These are phyloP conservation scores for Atlantisia rogersi DNA, from an alignment of 2,113 vertebrate species.

Conservation along the genomic window DNA sequence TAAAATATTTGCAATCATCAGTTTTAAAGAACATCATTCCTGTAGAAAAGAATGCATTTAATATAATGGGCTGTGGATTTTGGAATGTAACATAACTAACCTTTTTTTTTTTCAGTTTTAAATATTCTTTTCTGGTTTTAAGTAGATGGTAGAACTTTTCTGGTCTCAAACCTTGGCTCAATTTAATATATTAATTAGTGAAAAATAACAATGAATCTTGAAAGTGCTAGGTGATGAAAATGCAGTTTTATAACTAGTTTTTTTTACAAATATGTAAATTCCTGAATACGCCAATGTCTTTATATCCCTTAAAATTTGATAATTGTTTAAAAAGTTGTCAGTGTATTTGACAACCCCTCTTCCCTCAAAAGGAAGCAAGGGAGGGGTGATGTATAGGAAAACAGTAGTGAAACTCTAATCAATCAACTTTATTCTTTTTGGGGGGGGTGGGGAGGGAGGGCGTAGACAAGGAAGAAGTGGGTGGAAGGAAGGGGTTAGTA, in stretches of 20 bases:
- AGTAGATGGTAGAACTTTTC: slow-evolving; percentile 76
- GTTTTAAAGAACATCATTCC: slow-evolving; percentile 77
- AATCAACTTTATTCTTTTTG: slow-evolving; percentile 31
- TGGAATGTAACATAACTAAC: slow-evolving; percentile 84
- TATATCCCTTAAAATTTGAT: slow-evolving; percentile 67
- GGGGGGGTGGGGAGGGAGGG: background rate
- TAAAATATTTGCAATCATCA: slow-evolving; percentile 78
- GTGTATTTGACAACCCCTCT: slow-evolving; percentile 30
- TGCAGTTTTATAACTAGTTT: slow-evolving; percentile 74
- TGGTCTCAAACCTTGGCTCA: slow-evolving; percentile 76
- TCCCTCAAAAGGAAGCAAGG: background rate
- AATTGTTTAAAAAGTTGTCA: slow-evolving; percentile 56
- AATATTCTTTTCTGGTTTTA: slow-evolving; percentile 69
- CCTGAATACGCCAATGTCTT: slow-evolving; percentile 63
- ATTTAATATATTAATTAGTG: slow-evolving; percentile 82
- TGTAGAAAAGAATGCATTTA: slow-evolving; percentile 81
- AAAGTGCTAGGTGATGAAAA: slow-evolving; percentile 69
- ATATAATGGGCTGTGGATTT: slow-evolving; percentile 76
- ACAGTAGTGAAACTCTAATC: slow-evolving; percentile 55
- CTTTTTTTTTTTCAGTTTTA: slow-evolving; percentile 71
- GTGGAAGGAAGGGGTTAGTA: background rate
- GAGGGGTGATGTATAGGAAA: background rate
- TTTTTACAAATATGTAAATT: slow-evolving; percentile 74
- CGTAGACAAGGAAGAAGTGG: background rate
- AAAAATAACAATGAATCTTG: slow-evolving; percentile 74